Base-by-base conservation (phyloP, 2,888 invertebrate genomes). In the Crepidodera aurea region DNA sequence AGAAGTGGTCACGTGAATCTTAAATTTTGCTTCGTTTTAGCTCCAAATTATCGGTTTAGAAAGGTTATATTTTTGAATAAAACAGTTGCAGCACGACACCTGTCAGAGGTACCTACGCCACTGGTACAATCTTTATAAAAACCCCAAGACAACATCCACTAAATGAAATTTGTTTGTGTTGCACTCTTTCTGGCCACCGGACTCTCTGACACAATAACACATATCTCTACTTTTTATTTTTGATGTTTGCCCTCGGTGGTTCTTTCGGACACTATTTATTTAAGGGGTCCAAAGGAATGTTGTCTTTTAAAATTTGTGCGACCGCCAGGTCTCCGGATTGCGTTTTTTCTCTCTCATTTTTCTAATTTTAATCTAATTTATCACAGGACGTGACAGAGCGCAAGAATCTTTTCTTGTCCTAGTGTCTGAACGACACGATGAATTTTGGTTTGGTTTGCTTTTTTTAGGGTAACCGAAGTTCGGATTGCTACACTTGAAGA, bases 191-290 rank as follows among this genome's bases (percentile, higher is more conserved):
- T 57, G 69, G 65, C 70, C 73, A 73, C 75, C 71, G 68, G 67
- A 67, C 69, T 65, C 67, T 67, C 73, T 72, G 75, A 75, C 75
- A 75, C 72, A 75, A 75, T 75, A 74, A 76, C 73, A 74, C 73
- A 75, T 74, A 71, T 73, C 71, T 65, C 48, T 54, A 58, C 58
- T 73, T 71, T 73, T 67, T 69, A 67, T 66, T 68, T 69, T 62
- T 54, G 67, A 57, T 60, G 58, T 57, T 61, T 55, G 55, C 16
- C 54, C 63, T 16, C 56, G 22, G 64, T 69, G n/a, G n/a, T n/a
- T n/a, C n/a, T n/a, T 67, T 69, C 67, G 73, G 69, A 71, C 68
- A 71, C n/a, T 75, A 75, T 74, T 73, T 69, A 69, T 71, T 70
- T 71, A 68, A 67, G 67, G 68, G 63, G 69, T 60, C 60, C 69